These are phyloP conservation scores for Philopedon plagiatum DNA, from an alignment of 2,888 invertebrate genomes.

Conservation along the genomic window DNA sequence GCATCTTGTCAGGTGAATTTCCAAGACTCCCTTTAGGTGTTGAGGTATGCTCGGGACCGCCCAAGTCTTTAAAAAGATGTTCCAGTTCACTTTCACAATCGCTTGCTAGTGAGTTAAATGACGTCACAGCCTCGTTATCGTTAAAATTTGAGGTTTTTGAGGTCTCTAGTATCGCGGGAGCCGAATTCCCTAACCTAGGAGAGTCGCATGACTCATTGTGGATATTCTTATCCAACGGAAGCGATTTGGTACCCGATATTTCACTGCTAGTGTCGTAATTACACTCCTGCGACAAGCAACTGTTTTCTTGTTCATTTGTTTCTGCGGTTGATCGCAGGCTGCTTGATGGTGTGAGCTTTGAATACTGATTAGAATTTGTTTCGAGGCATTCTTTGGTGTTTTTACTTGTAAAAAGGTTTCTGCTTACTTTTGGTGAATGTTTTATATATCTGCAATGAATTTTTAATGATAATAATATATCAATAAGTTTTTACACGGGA, in stretches of 20 bases:
- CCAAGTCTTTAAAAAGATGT: constrained; percentile 62
- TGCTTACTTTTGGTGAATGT: constrained; percentile 64
- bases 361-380: constrained; percentile 62
- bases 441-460: constrained; percentile 55
- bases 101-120: constrained; percentile 59
- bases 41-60: constrained; percentile 67
- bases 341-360: constrained; percentile 54
- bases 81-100: constrained; percentile 67
- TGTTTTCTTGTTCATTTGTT: constrained; percentile 45
- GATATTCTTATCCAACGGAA: constrained; percentile 45
- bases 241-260: constrained; percentile 48
- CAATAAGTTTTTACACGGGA: background rate
- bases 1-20: constrained; percentile 18
- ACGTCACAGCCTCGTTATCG: constrained; percentile 54
- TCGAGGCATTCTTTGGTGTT: constrained; percentile 48
- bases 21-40: constrained; percentile 65
- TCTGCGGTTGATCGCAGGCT: constrained; percentile 39
- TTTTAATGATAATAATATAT: constrained; percentile 9
- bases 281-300: constrained; percentile 24
- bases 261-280: constrained; percentile 44
- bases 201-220: constrained; percentile 1
- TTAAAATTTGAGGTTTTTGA: constrained; percentile 26
- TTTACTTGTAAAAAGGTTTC: constrained; percentile 62
- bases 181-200: constrained; percentile 44
- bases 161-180: constrained; percentile 58